Percentiles rank a stretch among this genome's conserved stretches.
These are phyloP conservation scores for Poliocrania exsul DNA, from an alignment of 2,797 vertebrate species.

Conservation along the genomic window DNA sequence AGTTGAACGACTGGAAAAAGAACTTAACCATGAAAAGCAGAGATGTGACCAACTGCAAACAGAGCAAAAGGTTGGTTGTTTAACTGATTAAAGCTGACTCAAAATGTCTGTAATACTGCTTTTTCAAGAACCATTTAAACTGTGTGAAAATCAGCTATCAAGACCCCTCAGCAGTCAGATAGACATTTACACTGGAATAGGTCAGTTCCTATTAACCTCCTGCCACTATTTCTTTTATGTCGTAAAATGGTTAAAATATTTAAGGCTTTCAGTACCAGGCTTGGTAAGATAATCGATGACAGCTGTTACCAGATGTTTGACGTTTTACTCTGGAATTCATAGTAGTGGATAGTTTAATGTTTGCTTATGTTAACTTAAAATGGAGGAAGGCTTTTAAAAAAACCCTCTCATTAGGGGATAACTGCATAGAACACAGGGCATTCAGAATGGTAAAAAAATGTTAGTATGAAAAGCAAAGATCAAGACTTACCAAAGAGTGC, in stretches of 20 bases:
- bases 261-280: constrained; percentile 61
- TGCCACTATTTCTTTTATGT: constrained; percentile 66
- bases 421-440: neutral
- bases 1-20: constrained; percentile 84
- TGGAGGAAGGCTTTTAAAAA: neutral
- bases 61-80: constrained; percentile 88
- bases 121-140: constrained; percentile 46
- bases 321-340: constrained; percentile 9
- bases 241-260: constrained; percentile 70
- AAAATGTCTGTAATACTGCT: neutral
- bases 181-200: constrained; percentile 57
- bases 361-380: neutral
- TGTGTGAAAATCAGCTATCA: constrained; percentile 55
- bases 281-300: constrained; percentile 52
- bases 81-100: constrained; percentile 14
- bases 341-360: neutral
- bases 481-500: neutral
- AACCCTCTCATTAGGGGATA: neutral
- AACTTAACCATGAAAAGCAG: constrained; percentile 87
- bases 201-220: constrained; percentile 67
- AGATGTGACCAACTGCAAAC: constrained; percentile 82
- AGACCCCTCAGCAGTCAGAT: constrained; percentile 26
- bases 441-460: neutral
- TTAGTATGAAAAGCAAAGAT: neutral
- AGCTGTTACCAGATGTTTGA: constrained; percentile 68